These are phyloP conservation scores for Synergus umbraculus DNA, from an alignment of 2,888 invertebrate species.

Conservation along the genomic window DNA sequence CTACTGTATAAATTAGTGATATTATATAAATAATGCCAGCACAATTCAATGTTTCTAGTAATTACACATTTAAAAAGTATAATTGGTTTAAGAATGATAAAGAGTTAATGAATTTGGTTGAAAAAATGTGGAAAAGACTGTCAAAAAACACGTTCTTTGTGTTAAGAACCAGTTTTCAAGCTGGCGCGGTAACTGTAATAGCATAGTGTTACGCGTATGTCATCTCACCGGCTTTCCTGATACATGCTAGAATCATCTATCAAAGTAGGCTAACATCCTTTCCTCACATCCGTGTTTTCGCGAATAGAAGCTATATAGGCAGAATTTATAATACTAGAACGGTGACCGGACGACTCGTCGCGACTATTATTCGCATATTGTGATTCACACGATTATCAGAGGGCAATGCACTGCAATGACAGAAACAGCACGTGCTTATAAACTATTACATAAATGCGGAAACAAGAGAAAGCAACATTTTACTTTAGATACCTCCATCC, in stretches of 20 bases:
- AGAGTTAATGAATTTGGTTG: background rate
- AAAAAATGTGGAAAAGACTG: background rate
- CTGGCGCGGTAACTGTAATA: slow-evolving; percentile 57
- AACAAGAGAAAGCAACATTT: slow-evolving; percentile 37
- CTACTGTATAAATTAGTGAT: background rate
- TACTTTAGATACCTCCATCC: slow-evolving; percentile 22
- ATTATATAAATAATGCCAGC: no score
- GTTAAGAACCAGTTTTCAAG: slow-evolving; percentile 55
- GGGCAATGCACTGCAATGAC: slow-evolving; percentile 28
- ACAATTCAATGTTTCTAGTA: no score
- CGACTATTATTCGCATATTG: slow-evolving; percentile 26
- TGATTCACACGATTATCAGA: background rate
- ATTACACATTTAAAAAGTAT: background rate
- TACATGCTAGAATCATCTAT: slow-evolving; percentile 57
- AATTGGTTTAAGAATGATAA: background rate
- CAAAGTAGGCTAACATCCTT: slow-evolving; percentile 66
- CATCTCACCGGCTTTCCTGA: slow-evolving; percentile 64
- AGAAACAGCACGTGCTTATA: slow-evolving; percentile 24
- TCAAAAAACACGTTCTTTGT: slow-evolving; percentile 8
- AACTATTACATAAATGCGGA: slow-evolving; percentile 40
- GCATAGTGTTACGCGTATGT: slow-evolving; percentile 50
- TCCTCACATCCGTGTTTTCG: slow-evolving; percentile 54
- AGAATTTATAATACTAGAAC: slow-evolving; percentile 48
- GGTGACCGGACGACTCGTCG: slow-evolving; percentile 24
- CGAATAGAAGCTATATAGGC: slow-evolving; percentile 42